These are phyloP conservation scores for Mustelus asterias DNA, from an alignment of 2,113 vertebrate species.

Conservation along the genomic window DNA sequence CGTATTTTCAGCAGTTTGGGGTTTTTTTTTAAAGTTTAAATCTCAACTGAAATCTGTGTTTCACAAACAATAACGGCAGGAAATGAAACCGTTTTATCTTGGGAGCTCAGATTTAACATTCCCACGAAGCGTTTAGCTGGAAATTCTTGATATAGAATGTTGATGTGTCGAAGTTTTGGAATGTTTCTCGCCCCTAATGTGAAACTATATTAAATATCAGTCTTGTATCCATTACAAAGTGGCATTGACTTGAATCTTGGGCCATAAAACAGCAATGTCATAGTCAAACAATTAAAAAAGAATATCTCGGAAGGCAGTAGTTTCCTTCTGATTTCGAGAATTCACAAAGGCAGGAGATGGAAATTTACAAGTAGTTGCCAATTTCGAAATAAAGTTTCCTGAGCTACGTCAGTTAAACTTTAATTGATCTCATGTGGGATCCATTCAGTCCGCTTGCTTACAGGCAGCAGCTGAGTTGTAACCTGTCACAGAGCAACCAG, in stretches of 20 bases:
- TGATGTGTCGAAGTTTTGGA: background rate
- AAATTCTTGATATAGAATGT: background rate
- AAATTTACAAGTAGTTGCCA: background rate
- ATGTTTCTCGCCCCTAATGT: background rate
- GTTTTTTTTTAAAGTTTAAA: background rate
- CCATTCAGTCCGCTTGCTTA: background rate
- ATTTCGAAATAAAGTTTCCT: background rate
- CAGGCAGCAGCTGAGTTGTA: background rate
- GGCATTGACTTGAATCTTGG: background rate
- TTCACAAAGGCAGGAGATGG: background rate
- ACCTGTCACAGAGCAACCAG: background rate
- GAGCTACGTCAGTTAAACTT: background rate
- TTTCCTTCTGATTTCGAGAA: background rate
- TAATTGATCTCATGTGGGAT: background rate
- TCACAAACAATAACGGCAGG: background rate
- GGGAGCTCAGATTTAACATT: conserved; percentile 1
- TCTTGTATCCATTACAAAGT: background rate
- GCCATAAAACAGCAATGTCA: background rate
- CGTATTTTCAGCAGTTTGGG: background rate
- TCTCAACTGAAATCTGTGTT: background rate
- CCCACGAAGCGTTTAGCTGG: background rate
- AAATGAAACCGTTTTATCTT: background rate
- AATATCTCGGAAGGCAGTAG: background rate
- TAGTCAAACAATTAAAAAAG: background rate
- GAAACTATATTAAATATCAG: background rate